Evolutionary conservation across 1,140 invertebrate species (phyloP), one percentile per base, ranked within the genome.

Genomic region (Penaeus vannamei): DNA sequence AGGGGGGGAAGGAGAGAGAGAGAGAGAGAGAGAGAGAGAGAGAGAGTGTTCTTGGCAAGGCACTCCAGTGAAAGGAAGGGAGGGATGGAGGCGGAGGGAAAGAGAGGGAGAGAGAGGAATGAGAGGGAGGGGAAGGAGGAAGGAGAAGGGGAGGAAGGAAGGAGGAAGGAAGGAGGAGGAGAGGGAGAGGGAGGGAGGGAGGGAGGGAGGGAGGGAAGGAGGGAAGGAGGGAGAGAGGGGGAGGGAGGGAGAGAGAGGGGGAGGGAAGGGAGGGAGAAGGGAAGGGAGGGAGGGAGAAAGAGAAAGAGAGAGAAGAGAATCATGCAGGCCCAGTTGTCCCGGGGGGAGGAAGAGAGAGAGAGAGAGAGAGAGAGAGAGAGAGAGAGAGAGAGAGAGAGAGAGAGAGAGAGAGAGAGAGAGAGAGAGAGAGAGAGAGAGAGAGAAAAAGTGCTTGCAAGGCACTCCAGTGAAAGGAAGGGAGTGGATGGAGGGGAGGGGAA

Each of bases 101-200:
- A 36, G 36, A 36, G 36, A 36, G 36, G 5, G 36, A 36, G 36
- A 36, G 36, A 36, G 36, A 36, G 36, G 5, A 69, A 14, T 10
- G 36, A 36, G 36, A 36, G 36, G n/a, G n/a, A n/a, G n/a, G 29
- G n/a, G 26, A 0, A 72, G 23, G 5, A 4, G 0, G 12, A 26
- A n/a, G 26, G 69, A 72, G 69, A 72, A n/a, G 26, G 69, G 26
- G 69, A 72, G n/a, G n/a, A 36, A 5, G 5, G 36, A 36, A 5
- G 5, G 36, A 36, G 36, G 5, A 5, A 36, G 36, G 5, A 36
- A 5, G 5, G 36, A 36, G 36, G 26, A n/a, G 26, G 69, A 72
- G 69, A 72, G 69, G 26, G 69, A 72, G 66, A 72, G 66, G n/a
- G 66, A 72, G 66, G n/a, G 66, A n/a, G 26, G 8, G 17, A n/a